These are phyloP conservation scores for Hyperopisus bebe DNA, from an alignment of 2,113 vertebrate species.

Conservation along the genomic window DNA sequence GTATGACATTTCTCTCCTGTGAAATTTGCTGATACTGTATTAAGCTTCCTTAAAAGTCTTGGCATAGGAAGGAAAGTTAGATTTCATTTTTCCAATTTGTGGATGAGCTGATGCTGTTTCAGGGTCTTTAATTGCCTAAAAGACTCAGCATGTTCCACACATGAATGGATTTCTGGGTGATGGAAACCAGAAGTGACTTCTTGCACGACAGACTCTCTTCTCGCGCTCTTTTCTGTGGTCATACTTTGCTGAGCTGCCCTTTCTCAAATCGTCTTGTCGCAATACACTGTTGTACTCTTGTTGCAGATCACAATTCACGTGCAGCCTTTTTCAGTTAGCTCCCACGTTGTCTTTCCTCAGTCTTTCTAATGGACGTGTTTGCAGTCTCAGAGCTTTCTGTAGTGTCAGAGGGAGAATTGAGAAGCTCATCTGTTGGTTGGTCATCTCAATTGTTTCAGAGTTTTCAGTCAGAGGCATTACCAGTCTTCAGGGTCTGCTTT, in stretches of 20 bases:
- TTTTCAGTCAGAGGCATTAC: not conserved
- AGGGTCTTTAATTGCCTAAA: not conserved
- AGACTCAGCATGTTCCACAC: not conserved
- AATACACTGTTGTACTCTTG: not conserved
- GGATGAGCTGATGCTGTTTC: not conserved
- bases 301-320: not conserved
- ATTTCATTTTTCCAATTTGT: not conserved
- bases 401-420: not conserved
- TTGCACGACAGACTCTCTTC: not conserved
- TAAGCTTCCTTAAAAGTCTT: not conserved
- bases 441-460: not conserved
- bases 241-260: not conserved
- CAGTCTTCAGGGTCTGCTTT: not conserved
- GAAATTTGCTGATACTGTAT: not conserved
- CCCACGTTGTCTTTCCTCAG: not conserved
- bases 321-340: not conserved
- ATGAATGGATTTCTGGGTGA: not conserved
- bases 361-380: not conserved
- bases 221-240: not conserved
- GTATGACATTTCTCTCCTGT: not conserved
- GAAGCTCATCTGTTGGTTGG: not conserved
- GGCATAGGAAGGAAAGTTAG: not conserved
- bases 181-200: not conserved
- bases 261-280: not conserved
- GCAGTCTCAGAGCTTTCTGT: not conserved